Evolutionary conservation across 2,113 vertebrate species (phyloP).

Genomic region (Callipepla squamata): DNA sequence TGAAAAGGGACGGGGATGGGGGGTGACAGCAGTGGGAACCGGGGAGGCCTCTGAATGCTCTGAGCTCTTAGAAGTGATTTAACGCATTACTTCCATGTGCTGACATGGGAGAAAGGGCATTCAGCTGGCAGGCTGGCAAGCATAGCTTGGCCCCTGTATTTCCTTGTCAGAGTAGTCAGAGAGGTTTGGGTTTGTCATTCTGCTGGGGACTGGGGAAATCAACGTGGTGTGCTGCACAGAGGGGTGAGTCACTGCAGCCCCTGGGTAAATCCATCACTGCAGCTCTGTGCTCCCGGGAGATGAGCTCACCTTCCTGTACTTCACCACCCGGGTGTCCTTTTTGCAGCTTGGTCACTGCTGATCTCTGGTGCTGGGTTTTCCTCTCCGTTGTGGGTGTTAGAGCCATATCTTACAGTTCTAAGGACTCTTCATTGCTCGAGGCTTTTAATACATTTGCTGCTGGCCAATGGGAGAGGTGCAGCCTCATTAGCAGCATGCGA

Average conservation of each 20-base stretch:
- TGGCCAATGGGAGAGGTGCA: not conserved
- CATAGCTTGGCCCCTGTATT: not conserved
- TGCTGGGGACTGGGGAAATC: not conserved
- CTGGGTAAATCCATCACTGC: not conserved
- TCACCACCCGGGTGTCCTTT: fast-evolving
- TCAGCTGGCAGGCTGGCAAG: not conserved
- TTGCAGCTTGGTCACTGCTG: fast-evolving
- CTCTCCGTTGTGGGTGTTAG: not conserved
- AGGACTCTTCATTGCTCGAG: not conserved
- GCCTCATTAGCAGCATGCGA: fast-evolving
- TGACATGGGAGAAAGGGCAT: fast-evolving
- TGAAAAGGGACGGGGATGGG: not conserved
- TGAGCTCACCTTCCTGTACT: fast-evolving
- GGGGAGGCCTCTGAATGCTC: not conserved
- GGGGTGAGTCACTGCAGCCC: not conserved
- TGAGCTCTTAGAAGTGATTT: not conserved
- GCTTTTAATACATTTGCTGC: not conserved
- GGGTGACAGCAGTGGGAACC: not conserved
- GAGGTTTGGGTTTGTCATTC: not conserved
- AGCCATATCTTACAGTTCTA: not conserved
- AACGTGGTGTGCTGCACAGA: not conserved
- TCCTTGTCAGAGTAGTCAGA: not conserved
- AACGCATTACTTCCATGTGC: not conserved
- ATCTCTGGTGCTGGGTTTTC: not conserved
- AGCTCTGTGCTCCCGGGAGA: not conserved